These are phyloP conservation scores for Amazonetta brasiliensis DNA, from an alignment of 2,797 vertebrate species.

Conservation along the genomic window DNA sequence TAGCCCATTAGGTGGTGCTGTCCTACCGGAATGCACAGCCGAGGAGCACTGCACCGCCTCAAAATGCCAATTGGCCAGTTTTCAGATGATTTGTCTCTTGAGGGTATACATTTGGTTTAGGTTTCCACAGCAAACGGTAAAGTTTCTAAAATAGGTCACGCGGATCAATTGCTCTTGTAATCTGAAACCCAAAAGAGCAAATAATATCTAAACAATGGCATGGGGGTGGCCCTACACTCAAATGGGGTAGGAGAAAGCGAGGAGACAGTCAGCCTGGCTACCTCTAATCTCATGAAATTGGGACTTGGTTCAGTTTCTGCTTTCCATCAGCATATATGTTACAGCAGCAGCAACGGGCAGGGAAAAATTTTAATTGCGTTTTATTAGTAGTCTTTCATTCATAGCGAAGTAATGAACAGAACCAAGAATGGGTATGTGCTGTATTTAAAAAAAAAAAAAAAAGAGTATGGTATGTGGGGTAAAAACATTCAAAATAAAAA, in stretches of 20 bases:
- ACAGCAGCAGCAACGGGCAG: constrained; percentile 20
- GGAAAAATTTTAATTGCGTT: background rate
- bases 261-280: constrained; percentile 98
- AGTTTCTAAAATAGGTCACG: constrained; percentile 92
- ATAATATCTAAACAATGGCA: constrained; percentile 91
- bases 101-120: constrained; percentile 91
- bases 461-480: background rate
- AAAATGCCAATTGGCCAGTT: constrained; percentile 73
- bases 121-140: constrained; percentile 90
- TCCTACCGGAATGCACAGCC: background rate
- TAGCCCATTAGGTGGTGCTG: constrained; percentile 68
- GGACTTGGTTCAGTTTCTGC: constrained; percentile 87
- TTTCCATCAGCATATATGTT: constrained; percentile 77
- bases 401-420: background rate
- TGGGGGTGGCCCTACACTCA: constrained; percentile 81
- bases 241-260: constrained; percentile 69
- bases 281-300: constrained; percentile 91
- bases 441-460: background rate
- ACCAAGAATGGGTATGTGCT: background rate
- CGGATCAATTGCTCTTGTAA: constrained; percentile 98
- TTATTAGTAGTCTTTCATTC: background rate
- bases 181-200: constrained; percentile 92
- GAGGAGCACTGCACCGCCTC: background rate
- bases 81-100: constrained; percentile 86
- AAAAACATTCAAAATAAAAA: background rate